A percentile compares a stretch with the other conserved stretches of the same genome.
phyloP scores from a whole-genome alignment of 2,113 vertebrate species.

The Rhinolophus ferrumequinum region DNA sequence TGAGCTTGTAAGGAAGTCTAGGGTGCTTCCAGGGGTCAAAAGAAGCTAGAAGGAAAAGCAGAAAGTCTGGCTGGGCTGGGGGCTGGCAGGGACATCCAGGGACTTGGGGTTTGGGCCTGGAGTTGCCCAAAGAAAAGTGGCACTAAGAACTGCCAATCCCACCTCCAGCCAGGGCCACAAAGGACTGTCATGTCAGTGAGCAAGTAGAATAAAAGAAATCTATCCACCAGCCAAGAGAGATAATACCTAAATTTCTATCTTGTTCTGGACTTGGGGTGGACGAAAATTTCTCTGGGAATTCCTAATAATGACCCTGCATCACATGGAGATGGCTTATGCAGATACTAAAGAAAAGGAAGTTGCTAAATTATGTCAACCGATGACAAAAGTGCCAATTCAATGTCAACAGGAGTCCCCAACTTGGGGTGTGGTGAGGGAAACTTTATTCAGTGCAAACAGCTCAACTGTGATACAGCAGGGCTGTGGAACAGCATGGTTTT shows the following conservation, averaged over 20 bases:
- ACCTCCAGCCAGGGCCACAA: accelerated
- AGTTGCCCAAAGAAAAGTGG: accelerated
- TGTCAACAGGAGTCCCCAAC: neutral
- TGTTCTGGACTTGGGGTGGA: neutral
- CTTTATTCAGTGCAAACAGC: neutral
- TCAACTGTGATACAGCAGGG: too few relatives aligned
- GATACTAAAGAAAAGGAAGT: neutral
- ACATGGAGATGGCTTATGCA: neutral
- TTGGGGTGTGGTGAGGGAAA: neutral
- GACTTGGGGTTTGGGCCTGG: too few relatives aligned
- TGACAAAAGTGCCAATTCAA: neutral
- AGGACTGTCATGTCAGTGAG: neutral
- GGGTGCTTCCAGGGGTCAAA: neutral
- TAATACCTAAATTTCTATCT: too few relatives aligned
- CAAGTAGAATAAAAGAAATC: neutral
- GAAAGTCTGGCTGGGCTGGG: neutral
- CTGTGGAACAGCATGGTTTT: neutral
- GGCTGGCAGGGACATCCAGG: neutral
- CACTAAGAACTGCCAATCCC: neutral
- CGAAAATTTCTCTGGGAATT: neutral
- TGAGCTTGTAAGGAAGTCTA: neutral
- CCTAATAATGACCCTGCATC: too few relatives aligned
- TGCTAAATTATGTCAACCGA: neutral
- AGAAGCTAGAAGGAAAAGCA: neutral
- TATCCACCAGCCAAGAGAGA: neutral